phyloP scores from a whole-genome alignment of 2,797 vertebrate species.

The Gobio occitaniae region DNA sequence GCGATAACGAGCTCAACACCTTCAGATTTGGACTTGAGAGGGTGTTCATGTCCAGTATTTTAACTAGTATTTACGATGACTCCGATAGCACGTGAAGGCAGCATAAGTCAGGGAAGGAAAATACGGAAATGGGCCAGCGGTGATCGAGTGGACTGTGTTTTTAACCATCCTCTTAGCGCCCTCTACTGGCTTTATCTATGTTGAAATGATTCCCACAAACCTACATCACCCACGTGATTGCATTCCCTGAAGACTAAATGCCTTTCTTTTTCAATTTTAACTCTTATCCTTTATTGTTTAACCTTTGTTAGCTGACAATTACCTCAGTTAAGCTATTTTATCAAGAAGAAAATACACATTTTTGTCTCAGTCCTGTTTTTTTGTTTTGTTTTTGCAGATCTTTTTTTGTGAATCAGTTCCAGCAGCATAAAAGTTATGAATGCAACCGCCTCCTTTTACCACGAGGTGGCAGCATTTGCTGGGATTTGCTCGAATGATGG shows the following conservation, averaged over 20 bases:
- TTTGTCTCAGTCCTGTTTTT: background rate
- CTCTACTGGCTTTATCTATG: background rate
- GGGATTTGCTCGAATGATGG: background rate
- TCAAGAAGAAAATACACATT: background rate
- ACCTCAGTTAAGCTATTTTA: background rate
- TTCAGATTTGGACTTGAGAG: no score
- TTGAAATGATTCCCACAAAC: background rate
- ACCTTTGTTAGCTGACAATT: background rate
- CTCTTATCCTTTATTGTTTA: no score
- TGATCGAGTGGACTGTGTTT: background rate
- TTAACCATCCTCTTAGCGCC: slow-evolving; percentile 24
- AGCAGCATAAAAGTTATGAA: background rate
- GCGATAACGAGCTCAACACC: no score
- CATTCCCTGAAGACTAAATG: background rate
- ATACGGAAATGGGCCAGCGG: background rate
- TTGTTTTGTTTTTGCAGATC: no score
- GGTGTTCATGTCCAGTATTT: no score
- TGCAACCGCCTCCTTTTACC: background rate
- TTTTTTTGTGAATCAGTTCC: background rate
- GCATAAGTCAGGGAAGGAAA: background rate
- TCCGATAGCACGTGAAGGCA: no score
- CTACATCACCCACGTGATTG: background rate
- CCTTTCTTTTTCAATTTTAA: background rate
- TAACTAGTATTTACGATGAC: no score
- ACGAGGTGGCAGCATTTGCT: slow-evolving; percentile 32